Conservation (phyloP, 2,888 invertebrate species). For the Synergus japonicus region DNA sequence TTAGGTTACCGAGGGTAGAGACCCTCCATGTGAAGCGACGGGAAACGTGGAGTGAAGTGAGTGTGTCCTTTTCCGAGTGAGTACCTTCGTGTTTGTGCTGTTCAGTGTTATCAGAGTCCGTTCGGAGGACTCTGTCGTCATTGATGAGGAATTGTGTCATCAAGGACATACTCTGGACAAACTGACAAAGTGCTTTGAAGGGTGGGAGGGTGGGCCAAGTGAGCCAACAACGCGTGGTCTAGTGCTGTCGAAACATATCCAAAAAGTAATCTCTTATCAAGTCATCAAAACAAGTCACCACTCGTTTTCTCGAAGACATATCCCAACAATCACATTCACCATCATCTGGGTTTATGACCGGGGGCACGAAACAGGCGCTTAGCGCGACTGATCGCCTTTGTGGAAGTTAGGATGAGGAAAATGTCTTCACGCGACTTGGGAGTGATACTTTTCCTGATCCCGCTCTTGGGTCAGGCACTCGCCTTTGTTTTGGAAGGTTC, state of each 20-base stretch:
- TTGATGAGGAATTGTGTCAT: not conserved
- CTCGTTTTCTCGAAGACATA: not conserved
- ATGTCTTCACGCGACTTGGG: not conserved
- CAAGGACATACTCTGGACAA: slow-evolving; percentile 9
- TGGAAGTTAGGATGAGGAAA: slow-evolving; percentile 32
- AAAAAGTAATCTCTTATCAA: not conserved
- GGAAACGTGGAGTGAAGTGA: slow-evolving; percentile 35
- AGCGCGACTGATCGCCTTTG: slow-evolving; percentile 10
- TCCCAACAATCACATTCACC: not conserved
- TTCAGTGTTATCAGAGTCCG: not conserved
- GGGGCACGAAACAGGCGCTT: not conserved
- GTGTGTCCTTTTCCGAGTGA: slow-evolving; percentile 1
- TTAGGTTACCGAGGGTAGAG: slow-evolving; percentile 51
- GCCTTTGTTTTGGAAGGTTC: slow-evolving; percentile 90
- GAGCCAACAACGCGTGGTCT: slow-evolving; percentile 5
- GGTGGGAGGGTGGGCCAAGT: slow-evolving; percentile 19
- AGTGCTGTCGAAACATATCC: not conserved
- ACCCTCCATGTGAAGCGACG: slow-evolving; percentile 51
- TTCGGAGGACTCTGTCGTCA: not conserved
- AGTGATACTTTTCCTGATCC: slow-evolving; percentile 56
- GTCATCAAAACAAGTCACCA: no score
- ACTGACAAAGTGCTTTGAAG: not conserved
- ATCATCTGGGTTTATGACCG: not conserved
- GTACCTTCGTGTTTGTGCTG: not conserved
- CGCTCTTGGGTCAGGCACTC: slow-evolving; percentile 55